Conservation (phyloP, 1,140 invertebrate genomes). For the Lordiphosa collinella region DNA sequence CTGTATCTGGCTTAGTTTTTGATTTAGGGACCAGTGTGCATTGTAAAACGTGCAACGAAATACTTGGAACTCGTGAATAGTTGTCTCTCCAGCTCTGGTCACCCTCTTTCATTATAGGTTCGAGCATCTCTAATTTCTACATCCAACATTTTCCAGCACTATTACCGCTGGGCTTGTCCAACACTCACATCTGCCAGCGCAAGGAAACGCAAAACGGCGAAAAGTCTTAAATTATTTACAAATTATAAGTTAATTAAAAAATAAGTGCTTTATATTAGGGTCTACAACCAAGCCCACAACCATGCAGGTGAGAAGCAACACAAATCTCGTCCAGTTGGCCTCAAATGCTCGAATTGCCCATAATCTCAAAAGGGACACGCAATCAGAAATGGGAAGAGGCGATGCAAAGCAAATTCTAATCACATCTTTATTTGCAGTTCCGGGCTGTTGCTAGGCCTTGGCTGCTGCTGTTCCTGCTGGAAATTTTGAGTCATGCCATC, state of each 20-base stretch:
- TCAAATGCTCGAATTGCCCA: too few relatives aligned
- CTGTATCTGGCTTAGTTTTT: too few relatives aligned
- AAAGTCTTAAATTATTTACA: slow-evolving; percentile 23
- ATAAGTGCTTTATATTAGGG: not conserved
- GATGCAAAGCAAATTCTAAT: not conserved
- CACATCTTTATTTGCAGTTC: slow-evolving; percentile 24
- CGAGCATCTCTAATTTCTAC: slow-evolving; percentile 3
- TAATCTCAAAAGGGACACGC: slow-evolving; percentile 25
- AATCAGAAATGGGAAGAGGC: slow-evolving; percentile 12
- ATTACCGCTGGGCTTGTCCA: not conserved
- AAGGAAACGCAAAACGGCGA: slow-evolving; percentile 14
- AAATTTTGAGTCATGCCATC: slow-evolving; percentile 33
- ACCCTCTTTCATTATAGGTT: slow-evolving; percentile 7
- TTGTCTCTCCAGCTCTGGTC: slow-evolving; percentile 21
- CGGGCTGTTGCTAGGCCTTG: slow-evolving; percentile 29
- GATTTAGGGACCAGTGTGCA: too few relatives aligned
- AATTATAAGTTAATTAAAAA: slow-evolving; percentile 1
- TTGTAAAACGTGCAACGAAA: too few relatives aligned
- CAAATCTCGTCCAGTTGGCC: not conserved
- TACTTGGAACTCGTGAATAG: not conserved
- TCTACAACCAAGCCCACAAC: slow-evolving; percentile 1
- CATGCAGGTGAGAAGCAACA: slow-evolving; percentile 33
- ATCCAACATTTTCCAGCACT: not conserved
- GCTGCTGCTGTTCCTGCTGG: slow-evolving; percentile 36
- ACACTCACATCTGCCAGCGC: slow-evolving; percentile 25